These are phyloP conservation scores for Liodrosophila aerea DNA, from an alignment of 2,888 invertebrate genomes.

Conservation along the genomic window DNA sequence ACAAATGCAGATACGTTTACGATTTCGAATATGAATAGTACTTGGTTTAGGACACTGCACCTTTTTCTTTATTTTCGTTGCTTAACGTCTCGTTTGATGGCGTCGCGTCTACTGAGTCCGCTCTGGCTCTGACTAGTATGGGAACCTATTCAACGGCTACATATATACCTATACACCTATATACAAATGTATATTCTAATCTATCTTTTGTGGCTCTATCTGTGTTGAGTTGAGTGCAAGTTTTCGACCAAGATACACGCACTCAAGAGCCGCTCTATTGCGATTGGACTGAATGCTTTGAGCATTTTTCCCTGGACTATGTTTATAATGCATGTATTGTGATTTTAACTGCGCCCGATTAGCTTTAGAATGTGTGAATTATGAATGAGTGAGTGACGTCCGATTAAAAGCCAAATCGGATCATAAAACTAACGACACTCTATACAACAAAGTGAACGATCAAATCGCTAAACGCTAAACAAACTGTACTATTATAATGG, in stretches of 20 bases:
- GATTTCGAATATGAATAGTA: not conserved
- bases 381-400: not conserved
- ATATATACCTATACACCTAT: too few species aligned
- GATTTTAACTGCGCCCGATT: constrained; percentile 6
- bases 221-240: constrained; percentile 6
- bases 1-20: not conserved
- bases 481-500: too few species aligned
- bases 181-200: too few species aligned
- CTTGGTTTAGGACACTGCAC: too few species aligned
- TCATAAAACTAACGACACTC: too few species aligned
- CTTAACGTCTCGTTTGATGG: constrained; percentile 5
- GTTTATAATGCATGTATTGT: not conserved
- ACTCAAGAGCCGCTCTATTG: not conserved
- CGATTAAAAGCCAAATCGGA: constrained; percentile 1
- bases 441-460: too few species aligned
- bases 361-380: too few species aligned
- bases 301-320: not conserved
- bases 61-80: not conserved
- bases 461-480: too few species aligned
- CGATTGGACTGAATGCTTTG: not conserved
- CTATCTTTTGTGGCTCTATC: constrained; percentile 6
- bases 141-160: not conserved
- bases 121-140: not conserved
- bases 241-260: constrained; percentile 3
- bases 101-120: constrained; percentile 1